A percentile compares a stretch with the other conserved stretches of the same genome.
Evolutionary conservation across 2,113 vertebrate genomes (phyloP).

Genomic region (Lophochroa leadbeateri): DNA sequence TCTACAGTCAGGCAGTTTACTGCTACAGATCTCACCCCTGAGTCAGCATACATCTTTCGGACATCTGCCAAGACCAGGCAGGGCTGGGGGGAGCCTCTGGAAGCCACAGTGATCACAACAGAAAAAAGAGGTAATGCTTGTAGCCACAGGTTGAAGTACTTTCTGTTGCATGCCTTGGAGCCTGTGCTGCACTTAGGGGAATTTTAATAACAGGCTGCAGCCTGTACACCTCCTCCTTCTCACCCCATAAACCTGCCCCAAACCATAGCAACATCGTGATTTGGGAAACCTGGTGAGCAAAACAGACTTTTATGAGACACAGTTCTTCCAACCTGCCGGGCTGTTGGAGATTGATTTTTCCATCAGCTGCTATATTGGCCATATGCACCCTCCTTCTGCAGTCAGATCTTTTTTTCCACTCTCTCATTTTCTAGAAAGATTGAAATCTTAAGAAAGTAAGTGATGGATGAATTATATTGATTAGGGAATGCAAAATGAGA

Average conservation of each 20-base stretch:
- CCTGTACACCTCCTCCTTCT: neutral
- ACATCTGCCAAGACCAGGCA: slow-evolving; percentile 90
- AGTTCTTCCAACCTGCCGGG: slow-evolving; percentile 30
- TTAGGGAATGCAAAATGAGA: slow-evolving; percentile 18
- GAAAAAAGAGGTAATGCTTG: slow-evolving; percentile 87
- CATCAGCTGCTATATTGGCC: slow-evolving; percentile 19
- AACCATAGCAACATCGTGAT: slow-evolving; percentile 25
- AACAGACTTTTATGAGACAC: slow-evolving; percentile 28
- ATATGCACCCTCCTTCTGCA: slow-evolving; percentile 14
- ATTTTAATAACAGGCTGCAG: neutral
- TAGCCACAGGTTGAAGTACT: neutral
- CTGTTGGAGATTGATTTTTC: neutral
- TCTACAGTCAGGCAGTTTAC: slow-evolving; percentile 89
- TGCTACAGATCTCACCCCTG: slow-evolving; percentile 83
- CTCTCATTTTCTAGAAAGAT: slow-evolving; percentile 22
- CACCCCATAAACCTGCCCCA: slow-evolving; percentile 45
- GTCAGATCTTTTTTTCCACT: neutral
- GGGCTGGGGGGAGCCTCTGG: slow-evolving; percentile 89
- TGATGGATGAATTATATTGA: slow-evolving; percentile 58
- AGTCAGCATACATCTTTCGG: slow-evolving; percentile 89
- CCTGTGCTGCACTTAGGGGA: neutral
- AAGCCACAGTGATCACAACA: slow-evolving; percentile 92
- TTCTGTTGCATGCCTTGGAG: neutral
- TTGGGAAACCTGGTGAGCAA: slow-evolving; percentile 14
- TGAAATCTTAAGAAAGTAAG: slow-evolving; percentile 43